phyloP scores from a whole-genome alignment of 1,140 invertebrate genomes.

The Asbolus verrucosus region DNA sequence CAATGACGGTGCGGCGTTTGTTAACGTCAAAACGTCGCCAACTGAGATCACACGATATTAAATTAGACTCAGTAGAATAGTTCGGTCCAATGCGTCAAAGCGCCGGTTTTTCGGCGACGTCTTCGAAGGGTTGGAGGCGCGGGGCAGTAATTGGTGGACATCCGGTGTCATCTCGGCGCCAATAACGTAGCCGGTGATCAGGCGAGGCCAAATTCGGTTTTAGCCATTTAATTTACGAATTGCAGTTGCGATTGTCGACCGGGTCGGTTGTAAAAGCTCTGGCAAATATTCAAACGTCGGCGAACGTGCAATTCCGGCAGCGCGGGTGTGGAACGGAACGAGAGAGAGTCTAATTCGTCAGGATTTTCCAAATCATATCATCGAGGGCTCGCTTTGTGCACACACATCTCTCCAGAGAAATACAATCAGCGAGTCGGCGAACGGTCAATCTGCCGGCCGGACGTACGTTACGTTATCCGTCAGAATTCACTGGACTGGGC shows the following conservation, averaged over 20 bases:
- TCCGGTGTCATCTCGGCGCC: not conserved
- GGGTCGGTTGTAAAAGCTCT: conserved; percentile 31
- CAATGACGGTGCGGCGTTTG: too few relatives aligned
- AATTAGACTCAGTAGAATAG: too few relatives aligned
- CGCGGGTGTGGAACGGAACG: conserved; percentile 48
- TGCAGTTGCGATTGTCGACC: conserved; percentile 20
- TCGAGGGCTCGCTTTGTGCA: conserved; percentile 55
- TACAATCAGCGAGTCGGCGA: conserved; percentile 55
- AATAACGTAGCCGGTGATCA: conserved; percentile 13
- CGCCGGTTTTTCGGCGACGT: too few relatives aligned
- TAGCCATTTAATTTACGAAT: conserved; percentile 33
- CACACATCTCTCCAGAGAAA: conserved; percentile 57
- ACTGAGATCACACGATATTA: too few relatives aligned
- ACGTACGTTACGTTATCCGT: conserved; percentile 47
- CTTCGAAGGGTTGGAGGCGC: too few relatives aligned
- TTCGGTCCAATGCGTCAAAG: too few relatives aligned
- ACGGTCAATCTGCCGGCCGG: conserved; percentile 53
- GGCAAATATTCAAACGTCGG: conserved; percentile 35
- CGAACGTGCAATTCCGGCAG: conserved; percentile 47
- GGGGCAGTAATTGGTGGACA: conserved; percentile 2
- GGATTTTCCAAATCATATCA: conserved; percentile 61
- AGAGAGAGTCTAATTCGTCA: conserved; percentile 58
- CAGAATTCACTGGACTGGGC: conserved; percentile 40
- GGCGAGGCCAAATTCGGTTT: conserved; percentile 17
- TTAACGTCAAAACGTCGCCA: too few relatives aligned